phyloP scores from a whole-genome alignment of 2,888 invertebrate genomes.

The Furcula furcula region DNA sequence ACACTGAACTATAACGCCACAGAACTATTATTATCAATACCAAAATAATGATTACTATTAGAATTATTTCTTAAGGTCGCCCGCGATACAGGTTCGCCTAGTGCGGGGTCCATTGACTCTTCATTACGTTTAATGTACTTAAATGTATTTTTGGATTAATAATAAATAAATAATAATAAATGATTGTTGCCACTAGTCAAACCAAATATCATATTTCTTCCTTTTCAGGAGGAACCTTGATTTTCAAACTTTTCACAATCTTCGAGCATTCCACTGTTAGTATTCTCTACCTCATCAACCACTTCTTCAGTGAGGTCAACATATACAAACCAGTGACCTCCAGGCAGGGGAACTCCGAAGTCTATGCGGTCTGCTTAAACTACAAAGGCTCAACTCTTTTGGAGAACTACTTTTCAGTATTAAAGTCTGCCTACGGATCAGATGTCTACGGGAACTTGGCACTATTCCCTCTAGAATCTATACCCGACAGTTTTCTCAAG shows the following conservation, averaged over 20 bases:
- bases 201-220: too few relatives aligned
- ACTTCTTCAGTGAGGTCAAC: conserved; percentile 86
- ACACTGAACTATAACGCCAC: too few relatives aligned
- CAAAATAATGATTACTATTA: too few relatives aligned
- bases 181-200: too few relatives aligned
- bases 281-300: conserved; percentile 89
- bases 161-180: too few relatives aligned
- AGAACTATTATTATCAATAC: too few relatives aligned
- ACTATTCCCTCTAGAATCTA: conserved; percentile 81
- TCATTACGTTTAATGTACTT: too few relatives aligned
- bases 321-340: conserved; percentile 95
- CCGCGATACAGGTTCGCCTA: too few relatives aligned
- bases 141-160: too few relatives aligned
- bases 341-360: conserved; percentile 97
- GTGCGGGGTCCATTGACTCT: too few relatives aligned
- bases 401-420: conserved; percentile 58
- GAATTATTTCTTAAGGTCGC: too few relatives aligned
- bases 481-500: conserved; percentile 84
- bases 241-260: conserved; percentile 95
- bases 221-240: conserved; percentile 86
- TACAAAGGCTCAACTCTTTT: conserved; percentile 77
- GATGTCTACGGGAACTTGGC: conserved; percentile 56
- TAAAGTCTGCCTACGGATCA: conserved; percentile 72
- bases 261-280: conserved; percentile 92
- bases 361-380: conserved; percentile 89